These are phyloP conservation scores for Dendrolimus kikuchii DNA, from an alignment of 1,140 invertebrate genomes.

Conservation along the genomic window DNA sequence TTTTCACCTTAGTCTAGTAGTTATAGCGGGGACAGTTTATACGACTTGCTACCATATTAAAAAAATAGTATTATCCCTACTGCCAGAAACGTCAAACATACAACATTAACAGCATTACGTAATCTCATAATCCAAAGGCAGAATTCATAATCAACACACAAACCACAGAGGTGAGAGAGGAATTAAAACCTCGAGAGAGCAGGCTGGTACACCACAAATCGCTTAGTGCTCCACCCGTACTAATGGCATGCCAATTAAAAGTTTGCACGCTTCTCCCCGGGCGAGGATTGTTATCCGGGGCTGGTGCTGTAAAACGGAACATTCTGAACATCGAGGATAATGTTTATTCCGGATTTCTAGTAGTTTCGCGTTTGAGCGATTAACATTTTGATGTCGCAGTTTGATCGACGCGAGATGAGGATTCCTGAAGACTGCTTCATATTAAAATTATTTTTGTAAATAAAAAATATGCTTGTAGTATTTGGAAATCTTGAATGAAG, in stretches of 20 bases:
- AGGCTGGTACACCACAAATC: constrained; percentile 69
- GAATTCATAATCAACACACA: constrained; percentile 40
- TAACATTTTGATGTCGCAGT: constrained; percentile 60
- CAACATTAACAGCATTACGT: constrained; percentile 5
- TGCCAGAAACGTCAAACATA: too few species aligned
- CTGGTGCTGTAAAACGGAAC: constrained; percentile 56
- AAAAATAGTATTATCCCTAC: too few species aligned
- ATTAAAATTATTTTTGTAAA: too few species aligned
- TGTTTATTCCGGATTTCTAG: constrained; percentile 54
- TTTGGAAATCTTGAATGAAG: too few species aligned
- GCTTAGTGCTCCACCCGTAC: constrained; percentile 65
- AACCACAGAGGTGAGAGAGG: constrained; percentile 51
- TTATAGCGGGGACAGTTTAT: too few species aligned
- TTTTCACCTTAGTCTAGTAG: too few species aligned
- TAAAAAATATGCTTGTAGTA: too few species aligned
- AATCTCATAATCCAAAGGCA: constrained; percentile 23
- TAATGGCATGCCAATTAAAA: constrained; percentile 71
- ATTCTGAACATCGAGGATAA: constrained; percentile 54
- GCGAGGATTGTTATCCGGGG: constrained; percentile 56
- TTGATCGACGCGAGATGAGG: background rate
- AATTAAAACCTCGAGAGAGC: constrained; percentile 69
- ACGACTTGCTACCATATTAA: too few species aligned
- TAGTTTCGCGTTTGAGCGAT: constrained; percentile 37
- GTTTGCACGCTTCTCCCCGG: constrained; percentile 51
- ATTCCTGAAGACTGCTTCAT: too few species aligned